A percentile compares a stretch with the other conserved stretches of the same genome.
Evolutionary conservation across 2,113 vertebrate genomes (phyloP).

Genomic region (Uria lomvia): DNA sequence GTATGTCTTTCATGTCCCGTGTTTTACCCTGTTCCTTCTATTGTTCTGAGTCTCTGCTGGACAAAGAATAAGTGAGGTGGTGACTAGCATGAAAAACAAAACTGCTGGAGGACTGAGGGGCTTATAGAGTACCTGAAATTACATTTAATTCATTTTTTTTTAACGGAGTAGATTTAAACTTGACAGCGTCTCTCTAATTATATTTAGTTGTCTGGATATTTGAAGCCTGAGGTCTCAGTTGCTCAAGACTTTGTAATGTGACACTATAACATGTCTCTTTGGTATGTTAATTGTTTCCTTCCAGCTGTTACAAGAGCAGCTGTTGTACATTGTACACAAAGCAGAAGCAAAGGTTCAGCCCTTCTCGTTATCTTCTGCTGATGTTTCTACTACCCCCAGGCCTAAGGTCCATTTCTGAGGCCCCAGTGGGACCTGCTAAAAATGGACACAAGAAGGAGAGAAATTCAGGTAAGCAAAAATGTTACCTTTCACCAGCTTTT

Average conservation of each 20-base stretch:
- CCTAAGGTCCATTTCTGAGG: not conserved
- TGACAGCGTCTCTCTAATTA: not conserved
- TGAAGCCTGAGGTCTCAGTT: conserved; percentile 17
- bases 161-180: not conserved
- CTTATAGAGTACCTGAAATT: not conserved
- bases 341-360: not conserved
- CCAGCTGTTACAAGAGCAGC: conserved; percentile 24
- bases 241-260: not conserved
- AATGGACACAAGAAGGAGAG: not conserved
- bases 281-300: conserved; percentile 39
- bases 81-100: not conserved
- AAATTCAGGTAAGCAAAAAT: not conserved
- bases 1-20: not conserved
- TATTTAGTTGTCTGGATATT: not conserved
- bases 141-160: not conserved
- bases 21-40: not conserved
- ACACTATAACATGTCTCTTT: not conserved
- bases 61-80: not conserved
- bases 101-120: not conserved
- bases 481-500: not conserved
- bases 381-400: not conserved
- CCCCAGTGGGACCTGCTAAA: not conserved
- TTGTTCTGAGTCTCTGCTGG: not conserved
- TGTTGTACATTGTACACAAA: not conserved
- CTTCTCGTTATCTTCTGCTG: conserved; percentile 14